Percentiles rank a stretch among this genome's conserved stretches.
phyloP scores from a whole-genome alignment of 1,140 invertebrate genomes.

The Ceratosolen solmsi region DNA sequence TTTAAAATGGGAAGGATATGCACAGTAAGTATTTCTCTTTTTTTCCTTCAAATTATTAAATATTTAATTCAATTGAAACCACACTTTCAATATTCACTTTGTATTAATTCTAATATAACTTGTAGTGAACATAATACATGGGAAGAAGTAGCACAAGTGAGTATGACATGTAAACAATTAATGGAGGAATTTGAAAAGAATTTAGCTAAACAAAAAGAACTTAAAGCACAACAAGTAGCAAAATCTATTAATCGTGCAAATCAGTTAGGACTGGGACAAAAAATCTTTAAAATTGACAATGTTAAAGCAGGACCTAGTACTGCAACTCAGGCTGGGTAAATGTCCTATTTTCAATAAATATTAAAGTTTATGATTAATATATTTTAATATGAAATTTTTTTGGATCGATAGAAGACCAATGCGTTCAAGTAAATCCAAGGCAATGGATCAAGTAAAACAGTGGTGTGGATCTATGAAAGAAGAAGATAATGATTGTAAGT shows the following conservation, averaged over 20 bases:
- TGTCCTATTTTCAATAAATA: background rate
- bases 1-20: constrained; percentile 86
- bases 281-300: constrained; percentile 64
- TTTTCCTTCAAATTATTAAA: background rate
- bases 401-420: constrained; percentile 76
- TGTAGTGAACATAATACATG: constrained; percentile 83
- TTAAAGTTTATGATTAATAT: background rate
- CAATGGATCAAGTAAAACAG: constrained; percentile 87
- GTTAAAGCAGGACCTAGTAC: constrained; percentile 70
- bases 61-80: constrained; percentile 4
- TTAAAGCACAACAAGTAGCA: constrained; percentile 76
- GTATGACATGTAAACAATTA: constrained; percentile 80
- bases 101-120: constrained; percentile 53
- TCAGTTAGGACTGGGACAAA: constrained; percentile 55
- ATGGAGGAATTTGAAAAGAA: constrained; percentile 87
- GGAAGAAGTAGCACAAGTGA: constrained; percentile 83
- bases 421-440: constrained; percentile 85
- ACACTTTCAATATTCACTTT: too few relatives aligned
- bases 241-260: constrained; percentile 57
- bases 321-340: constrained; percentile 64
- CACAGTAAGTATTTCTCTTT: constrained; percentile 75
- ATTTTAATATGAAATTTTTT: constrained; percentile 41
- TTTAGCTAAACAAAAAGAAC: constrained; percentile 82
- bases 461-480: constrained; percentile 84
- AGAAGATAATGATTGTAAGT: constrained; percentile 71